phyloP scores from a whole-genome alignment of 2,113 vertebrate genomes.

The Phalacrocorax pelagicus region DNA sequence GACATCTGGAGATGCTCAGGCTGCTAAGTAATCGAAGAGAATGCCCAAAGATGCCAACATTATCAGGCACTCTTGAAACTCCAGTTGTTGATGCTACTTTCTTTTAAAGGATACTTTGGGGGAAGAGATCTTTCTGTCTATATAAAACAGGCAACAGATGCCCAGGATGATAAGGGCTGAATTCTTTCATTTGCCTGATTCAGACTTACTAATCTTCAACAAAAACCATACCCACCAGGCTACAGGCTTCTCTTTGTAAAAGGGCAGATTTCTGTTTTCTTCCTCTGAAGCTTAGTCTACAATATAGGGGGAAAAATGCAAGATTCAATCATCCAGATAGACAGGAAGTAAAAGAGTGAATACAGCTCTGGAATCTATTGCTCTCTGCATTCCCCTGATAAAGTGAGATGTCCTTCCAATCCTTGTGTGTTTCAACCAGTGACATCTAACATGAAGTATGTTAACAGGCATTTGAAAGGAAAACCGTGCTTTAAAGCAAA shows the following conservation, averaged over 20 bases:
- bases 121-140: background rate
- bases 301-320: background rate
- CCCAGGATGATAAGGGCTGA: background rate
- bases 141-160: background rate
- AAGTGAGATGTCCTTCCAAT: background rate
- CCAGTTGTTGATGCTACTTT: background rate
- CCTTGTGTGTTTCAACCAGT: background rate
- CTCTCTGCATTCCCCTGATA: background rate
- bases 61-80: background rate
- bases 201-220: background rate
- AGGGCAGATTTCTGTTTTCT: background rate
- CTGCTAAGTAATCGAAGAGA: background rate
- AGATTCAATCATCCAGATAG: background rate
- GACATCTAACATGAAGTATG: background rate
- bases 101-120: background rate
- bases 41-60: background rate
- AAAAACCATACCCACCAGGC: background rate
- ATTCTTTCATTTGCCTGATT: background rate
- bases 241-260: background rate
- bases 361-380: background rate
- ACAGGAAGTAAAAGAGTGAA: background rate
- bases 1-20: background rate
- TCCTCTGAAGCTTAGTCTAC: background rate
- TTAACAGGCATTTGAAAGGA: background rate
- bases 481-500: background rate